phyloP scores from a whole-genome alignment of 2,113 vertebrate genomes.

The Forbesichthys papilliferus region DNA sequence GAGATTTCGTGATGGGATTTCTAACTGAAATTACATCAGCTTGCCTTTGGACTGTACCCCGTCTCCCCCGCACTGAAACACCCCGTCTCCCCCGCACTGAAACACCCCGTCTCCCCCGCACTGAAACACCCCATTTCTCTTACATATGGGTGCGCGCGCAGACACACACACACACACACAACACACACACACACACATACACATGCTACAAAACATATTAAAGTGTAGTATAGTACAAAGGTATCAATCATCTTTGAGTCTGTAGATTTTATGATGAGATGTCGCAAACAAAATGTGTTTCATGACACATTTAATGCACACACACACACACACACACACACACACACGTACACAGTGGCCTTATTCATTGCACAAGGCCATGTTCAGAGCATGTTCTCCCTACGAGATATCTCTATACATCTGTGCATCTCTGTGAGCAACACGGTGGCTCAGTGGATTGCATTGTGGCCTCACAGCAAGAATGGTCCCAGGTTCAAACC shows the following conservation, averaged over 20 bases:
- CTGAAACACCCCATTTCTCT: neutral
- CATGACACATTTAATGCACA: too few species aligned
- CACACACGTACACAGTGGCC: too few species aligned
- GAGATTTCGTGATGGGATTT: conserved; percentile 54
- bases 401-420: too few species aligned
- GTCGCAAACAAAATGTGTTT: neutral
- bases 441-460: too few species aligned
- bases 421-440: too few species aligned
- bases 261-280: conserved; percentile 24
- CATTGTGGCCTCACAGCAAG: too few species aligned
- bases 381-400: too few species aligned
- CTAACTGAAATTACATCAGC: conserved; percentile 24
- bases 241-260: conserved; percentile 15
- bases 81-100: neutral
- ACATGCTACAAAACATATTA: neutral
- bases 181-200: neutral
- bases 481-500: too few species aligned
- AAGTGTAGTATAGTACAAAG: too few species aligned
- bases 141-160: neutral
- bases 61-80: neutral
- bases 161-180: neutral
- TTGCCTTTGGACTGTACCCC: neutral
- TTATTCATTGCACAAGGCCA: too few species aligned
- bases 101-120: neutral
- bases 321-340: too few species aligned